Evolutionary conservation across 2,888 invertebrate species (phyloP).

Genomic region (Cataglyphis cursor): DNA sequence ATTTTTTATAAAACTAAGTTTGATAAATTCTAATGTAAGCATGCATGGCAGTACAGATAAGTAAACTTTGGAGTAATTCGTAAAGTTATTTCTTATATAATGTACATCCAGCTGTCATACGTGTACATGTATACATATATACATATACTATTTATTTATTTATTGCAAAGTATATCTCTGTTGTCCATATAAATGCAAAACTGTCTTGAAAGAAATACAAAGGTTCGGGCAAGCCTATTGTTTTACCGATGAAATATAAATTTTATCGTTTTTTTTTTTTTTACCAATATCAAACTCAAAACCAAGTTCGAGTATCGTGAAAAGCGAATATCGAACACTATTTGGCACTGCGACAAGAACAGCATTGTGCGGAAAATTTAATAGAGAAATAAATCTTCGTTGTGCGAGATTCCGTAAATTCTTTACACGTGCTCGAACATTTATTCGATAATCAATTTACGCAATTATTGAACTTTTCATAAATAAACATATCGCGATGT

Average conservation of each 20-base stretch:
- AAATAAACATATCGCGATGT: neutral
- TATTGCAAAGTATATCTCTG: neutral
- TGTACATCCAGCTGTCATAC: neutral
- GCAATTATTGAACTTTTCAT: neutral
- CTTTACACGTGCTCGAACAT: neutral
- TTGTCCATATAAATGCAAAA: neutral
- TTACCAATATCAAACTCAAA: neutral
- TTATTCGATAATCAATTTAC: neutral
- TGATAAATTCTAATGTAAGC: neutral
- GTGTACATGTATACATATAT: neutral
- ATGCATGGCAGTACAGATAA: neutral
- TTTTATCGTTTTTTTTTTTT: neutral
- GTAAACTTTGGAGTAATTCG: neutral
- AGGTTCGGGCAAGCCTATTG: neutral
- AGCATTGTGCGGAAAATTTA: constrained; percentile 23
- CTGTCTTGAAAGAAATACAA: neutral
- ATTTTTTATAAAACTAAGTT: constrained; percentile 56
- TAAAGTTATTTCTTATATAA: constrained; percentile 3
- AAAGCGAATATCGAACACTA: constrained; percentile 2
- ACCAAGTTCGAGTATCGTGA: neutral
- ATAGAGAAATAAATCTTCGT: neutral
- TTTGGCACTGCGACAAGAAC: constrained; percentile 43
- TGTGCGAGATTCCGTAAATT: constrained; percentile 31
- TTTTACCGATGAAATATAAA: neutral
- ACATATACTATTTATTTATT: neutral